A percentile compares a stretch with the other conserved stretches of the same genome.
These are phyloP conservation scores for Cephonodes hylas DNA, from an alignment of 2,888 invertebrate species.

Conservation along the genomic window DNA sequence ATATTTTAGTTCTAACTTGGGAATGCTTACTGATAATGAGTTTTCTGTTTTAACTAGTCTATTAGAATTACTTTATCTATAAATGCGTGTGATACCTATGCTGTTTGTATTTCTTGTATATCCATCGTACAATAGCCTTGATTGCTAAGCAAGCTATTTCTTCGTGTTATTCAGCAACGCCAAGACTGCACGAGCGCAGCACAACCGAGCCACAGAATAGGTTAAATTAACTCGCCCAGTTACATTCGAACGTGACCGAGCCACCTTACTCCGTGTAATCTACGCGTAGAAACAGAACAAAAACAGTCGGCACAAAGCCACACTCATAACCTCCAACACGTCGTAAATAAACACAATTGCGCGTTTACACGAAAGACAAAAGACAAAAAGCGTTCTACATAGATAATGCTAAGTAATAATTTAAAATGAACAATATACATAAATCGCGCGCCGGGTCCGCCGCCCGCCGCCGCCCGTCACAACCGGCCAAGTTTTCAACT, in stretches of 20 bases:
- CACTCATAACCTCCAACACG: constrained; percentile 3
- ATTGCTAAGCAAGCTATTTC: too few species aligned
- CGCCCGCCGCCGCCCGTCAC: constrained; percentile 13
- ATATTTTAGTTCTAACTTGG: too few species aligned
- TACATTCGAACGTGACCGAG: too few species aligned
- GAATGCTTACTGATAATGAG: too few species aligned
- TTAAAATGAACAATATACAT: constrained; percentile 43
- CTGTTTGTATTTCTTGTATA: too few species aligned
- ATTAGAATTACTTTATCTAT: too few species aligned
- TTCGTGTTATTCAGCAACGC: too few species aligned
- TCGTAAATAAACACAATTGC: constrained; percentile 6
- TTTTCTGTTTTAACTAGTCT: too few species aligned
- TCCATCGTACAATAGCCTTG: too few species aligned
- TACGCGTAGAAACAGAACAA: not conserved
- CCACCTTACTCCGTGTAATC: not conserved
- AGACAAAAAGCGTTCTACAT: constrained; percentile 11
- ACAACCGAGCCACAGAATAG: not conserved
- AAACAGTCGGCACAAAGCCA: constrained; percentile 24
- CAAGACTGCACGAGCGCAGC: too few species aligned
- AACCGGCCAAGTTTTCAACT: constrained; percentile 25
- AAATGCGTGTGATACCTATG: too few species aligned
- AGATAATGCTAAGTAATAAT: constrained; percentile 25
- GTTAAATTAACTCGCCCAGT: not conserved
- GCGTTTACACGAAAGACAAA: constrained; percentile 14
- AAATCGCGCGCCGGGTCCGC: constrained; percentile 28